Conservation (phyloP, 2,113 vertebrate species). For the Toxotes chatareus region DNA sequence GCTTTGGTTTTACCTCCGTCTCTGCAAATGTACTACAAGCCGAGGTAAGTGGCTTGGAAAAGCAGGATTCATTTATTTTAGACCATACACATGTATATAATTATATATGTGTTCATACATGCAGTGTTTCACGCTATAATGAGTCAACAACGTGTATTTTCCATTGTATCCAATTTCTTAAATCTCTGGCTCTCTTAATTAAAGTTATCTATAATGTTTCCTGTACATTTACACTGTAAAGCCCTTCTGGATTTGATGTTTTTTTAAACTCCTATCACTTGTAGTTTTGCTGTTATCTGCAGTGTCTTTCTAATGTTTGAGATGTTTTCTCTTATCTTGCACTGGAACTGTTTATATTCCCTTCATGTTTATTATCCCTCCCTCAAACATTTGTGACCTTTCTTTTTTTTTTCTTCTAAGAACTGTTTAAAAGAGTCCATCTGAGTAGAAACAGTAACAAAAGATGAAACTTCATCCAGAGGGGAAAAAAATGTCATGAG, state of each 20-base stretch:
- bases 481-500: conserved; percentile 33
- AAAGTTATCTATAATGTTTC: not conserved
- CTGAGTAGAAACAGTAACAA: conserved; percentile 17
- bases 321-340: not conserved
- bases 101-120: not conserved
- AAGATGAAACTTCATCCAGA: conserved; percentile 27
- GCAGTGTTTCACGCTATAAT: not conserved
- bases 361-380: conserved; percentile 8
- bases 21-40: conserved; percentile 78
- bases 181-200: not conserved
- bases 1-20: conserved; percentile 70
- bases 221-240: not conserved
- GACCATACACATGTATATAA: not conserved
- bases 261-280: not conserved
- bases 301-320: not conserved
- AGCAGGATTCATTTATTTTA: not conserved
- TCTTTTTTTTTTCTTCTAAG: not conserved
- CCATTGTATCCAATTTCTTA: not conserved
- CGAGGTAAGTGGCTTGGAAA: conserved; percentile 76
- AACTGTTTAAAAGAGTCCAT: conserved; percentile 5
- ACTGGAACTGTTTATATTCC: conserved; percentile 17
- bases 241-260: not conserved
- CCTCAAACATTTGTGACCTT: conserved; percentile 3
- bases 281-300: not conserved
- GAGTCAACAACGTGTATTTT: not conserved